These are phyloP conservation scores for Perdix hodgsoniae DNA, from an alignment of 2,797 vertebrate genomes.

Conservation along the genomic window DNA sequence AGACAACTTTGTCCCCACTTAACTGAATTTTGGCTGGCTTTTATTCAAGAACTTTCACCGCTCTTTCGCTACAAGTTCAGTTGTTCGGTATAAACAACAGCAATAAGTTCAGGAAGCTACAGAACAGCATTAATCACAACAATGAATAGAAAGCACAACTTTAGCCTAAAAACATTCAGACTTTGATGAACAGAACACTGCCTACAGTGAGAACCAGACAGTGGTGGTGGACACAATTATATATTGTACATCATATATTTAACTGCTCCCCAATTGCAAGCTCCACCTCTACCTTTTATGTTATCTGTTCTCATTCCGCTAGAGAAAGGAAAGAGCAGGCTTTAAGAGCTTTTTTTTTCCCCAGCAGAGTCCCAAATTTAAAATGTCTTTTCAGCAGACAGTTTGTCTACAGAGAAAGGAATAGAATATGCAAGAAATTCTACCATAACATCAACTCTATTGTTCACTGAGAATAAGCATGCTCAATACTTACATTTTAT, in stretches of 20 bases:
- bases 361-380: neutral
- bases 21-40: neutral
- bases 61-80: neutral
- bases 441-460: neutral
- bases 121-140: neutral
- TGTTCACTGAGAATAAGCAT: neutral
- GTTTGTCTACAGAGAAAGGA: neutral
- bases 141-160: neutral
- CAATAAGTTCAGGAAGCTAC: neutral
- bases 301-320: slow-evolving; percentile 86
- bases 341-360: neutral
- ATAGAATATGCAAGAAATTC: neutral
- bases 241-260: slow-evolving; percentile 78
- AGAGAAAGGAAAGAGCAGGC: slow-evolving; percentile 43
- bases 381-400: neutral
- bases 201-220: too few relatives aligned
- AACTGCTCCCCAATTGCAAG: slow-evolving; percentile 83
- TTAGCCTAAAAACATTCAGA: neutral
- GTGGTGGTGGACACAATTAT: neutral
- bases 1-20: neutral
- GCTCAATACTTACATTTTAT: slow-evolving; percentile 78
- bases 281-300: slow-evolving; percentile 82
- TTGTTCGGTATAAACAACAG: neutral
- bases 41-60: neutral
- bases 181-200: neutral